Evolutionary conservation across 1,140 invertebrate genomes (phyloP).

Genomic region (Drosophila kurseongensis): DNA sequence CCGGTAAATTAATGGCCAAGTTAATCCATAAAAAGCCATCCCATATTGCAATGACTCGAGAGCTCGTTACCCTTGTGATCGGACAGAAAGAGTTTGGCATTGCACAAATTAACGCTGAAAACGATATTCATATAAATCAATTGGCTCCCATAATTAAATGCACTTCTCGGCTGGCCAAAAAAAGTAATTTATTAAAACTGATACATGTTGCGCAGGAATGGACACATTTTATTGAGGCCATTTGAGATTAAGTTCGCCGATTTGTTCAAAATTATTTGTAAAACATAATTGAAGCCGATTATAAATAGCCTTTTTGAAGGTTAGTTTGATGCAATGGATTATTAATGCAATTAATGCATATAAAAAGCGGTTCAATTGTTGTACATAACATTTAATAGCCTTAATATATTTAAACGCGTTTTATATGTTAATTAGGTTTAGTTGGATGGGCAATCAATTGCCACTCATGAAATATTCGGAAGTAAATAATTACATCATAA

Average conservation of each 20-base stretch:
- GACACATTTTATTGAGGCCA: neutral
- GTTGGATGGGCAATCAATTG: too few relatives aligned
- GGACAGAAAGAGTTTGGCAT: neutral
- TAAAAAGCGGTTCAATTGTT: neutral
- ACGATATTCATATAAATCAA: constrained; percentile 33
- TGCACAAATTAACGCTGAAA: constrained; percentile 28
- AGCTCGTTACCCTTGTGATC: constrained; percentile 6
- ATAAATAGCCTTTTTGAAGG: neutral
- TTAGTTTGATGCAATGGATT: neutral
- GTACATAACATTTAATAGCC: neutral
- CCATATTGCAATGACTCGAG: constrained; percentile 20
- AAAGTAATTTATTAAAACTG: constrained; percentile 1
- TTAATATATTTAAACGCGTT: neutral
- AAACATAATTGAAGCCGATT: constrained; percentile 1
- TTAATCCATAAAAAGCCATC: constrained; percentile 38
- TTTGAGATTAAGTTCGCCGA: neutral
- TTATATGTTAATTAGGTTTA: neutral
- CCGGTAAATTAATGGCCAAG: constrained; percentile 39
- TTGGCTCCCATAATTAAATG: constrained; percentile 39
- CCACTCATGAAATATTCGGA: too few relatives aligned
- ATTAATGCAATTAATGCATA: neutral
- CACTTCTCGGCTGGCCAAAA: neutral
- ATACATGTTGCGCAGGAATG: neutral
- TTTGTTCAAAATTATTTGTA: neutral
- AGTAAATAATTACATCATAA: too few relatives aligned